phyloP scores from a whole-genome alignment of 1,140 invertebrate genomes.

The Hirudo medicinalis region DNA sequence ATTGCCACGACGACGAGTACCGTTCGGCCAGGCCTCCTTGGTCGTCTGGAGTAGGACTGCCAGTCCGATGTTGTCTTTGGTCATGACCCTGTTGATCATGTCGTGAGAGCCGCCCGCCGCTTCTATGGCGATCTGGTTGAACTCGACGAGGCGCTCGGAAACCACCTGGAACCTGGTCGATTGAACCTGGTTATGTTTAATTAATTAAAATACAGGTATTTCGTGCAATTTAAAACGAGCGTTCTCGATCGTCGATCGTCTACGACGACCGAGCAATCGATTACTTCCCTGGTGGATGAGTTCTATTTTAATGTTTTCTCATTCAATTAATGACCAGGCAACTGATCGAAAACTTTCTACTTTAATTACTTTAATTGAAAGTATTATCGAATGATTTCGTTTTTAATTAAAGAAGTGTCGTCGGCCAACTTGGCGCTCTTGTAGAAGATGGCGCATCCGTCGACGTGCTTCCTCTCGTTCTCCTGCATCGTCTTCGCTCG shows the following conservation, averaged over 20 bases:
- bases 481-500: constrained; percentile 96
- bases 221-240: not conserved
- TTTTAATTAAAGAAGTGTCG: too few relatives aligned
- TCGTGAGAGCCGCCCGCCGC: constrained; percentile 94
- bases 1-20: constrained; percentile 37
- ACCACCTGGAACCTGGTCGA: constrained; percentile 73
- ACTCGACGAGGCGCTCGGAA: constrained; percentile 88
- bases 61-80: constrained; percentile 95
- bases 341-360: too few relatives aligned
- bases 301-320: too few relatives aligned
- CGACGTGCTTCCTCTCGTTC: constrained; percentile 88
- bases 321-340: too few relatives aligned
- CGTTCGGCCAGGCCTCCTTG: constrained; percentile 79
- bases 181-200: not conserved
- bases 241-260: not conserved
- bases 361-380: too few relatives aligned
- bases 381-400: too few relatives aligned
- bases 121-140: constrained; percentile 94
- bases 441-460: constrained; percentile 98
- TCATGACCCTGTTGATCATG: constrained; percentile 98
- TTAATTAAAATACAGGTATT: not conserved
- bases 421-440: constrained; percentile 68
- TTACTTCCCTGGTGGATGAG: too few relatives aligned
- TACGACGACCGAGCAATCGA: not conserved
- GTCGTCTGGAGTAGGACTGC: constrained; percentile 85